Evolutionary conservation across 2,113 vertebrate genomes (phyloP).

Genomic region (Vireo altiloquus): DNA sequence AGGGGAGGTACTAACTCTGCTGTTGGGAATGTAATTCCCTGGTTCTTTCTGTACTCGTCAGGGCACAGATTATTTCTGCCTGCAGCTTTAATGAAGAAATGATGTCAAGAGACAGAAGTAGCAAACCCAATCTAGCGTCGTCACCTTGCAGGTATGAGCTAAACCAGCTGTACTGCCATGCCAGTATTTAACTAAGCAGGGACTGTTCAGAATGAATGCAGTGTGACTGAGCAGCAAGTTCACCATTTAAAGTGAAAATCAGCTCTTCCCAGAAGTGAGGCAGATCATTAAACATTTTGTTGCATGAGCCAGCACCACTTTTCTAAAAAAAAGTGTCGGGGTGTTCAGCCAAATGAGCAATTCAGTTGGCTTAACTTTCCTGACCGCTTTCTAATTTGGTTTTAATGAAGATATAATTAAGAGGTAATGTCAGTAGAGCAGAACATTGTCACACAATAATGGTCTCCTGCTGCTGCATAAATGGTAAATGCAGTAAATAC

Average conservation of each 20-base stretch:
- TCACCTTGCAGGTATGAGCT: not conserved
- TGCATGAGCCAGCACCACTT: constrained; percentile 12
- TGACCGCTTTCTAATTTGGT: constrained; percentile 57
- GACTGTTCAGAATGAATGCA: not conserved
- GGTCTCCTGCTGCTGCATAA: constrained; percentile 48
- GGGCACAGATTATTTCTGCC: not conserved
- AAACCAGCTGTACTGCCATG: not conserved
- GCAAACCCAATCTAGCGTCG: not conserved
- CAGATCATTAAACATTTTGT: constrained; percentile 25
- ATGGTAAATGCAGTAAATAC: constrained; percentile 45
- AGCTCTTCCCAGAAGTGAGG: not conserved
- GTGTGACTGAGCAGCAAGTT: constrained; percentile 11
- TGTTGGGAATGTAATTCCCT: not conserved
- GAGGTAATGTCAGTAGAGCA: constrained; percentile 56
- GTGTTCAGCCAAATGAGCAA: constrained; percentile 58
- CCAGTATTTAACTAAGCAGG: not conserved
- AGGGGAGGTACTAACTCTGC: not conserved
- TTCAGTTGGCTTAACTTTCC: constrained; percentile 54
- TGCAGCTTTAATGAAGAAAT: not conserved
- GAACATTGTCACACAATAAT: constrained; percentile 57
- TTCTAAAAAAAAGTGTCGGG: constrained; percentile 5
- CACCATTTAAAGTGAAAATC: constrained; percentile 40
- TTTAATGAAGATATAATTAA: constrained; percentile 70
- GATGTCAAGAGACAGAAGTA: not conserved
- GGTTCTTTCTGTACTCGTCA: not conserved